Percentiles rank a stretch among this genome's conserved stretches.
These are phyloP conservation scores for Scytalopus superciliaris DNA, from an alignment of 2,113 vertebrate genomes.

Conservation along the genomic window DNA sequence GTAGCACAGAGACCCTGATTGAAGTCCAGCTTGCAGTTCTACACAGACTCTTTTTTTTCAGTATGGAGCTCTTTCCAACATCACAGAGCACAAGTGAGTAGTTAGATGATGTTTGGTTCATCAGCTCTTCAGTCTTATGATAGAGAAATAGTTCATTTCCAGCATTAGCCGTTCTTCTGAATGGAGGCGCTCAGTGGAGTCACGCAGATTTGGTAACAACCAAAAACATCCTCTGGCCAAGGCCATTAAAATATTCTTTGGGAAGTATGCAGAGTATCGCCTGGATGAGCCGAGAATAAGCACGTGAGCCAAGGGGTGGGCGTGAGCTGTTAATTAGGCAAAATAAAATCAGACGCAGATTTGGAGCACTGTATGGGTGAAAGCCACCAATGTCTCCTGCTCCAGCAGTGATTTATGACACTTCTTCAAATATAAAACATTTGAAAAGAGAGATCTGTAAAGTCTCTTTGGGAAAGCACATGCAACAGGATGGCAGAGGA, in stretches of 20 bases:
- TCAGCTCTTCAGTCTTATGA: not conserved
- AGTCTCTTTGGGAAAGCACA: not conserved
- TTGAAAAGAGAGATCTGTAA: not conserved
- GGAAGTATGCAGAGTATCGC: accelerated
- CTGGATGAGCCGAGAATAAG: not conserved
- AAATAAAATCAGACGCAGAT: not conserved
- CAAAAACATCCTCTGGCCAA: not conserved
- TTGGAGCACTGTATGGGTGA: not conserved
- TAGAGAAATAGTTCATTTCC: not conserved
- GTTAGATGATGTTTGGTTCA: not conserved
- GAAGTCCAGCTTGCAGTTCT: not conserved
- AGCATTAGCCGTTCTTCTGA: not conserved
- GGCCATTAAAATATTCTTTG: not conserved
- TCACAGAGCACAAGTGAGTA: not conserved
- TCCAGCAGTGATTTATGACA: not conserved
- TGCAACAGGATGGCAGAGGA: not conserved
- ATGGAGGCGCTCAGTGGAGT: not conserved
- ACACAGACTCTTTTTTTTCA: not conserved
- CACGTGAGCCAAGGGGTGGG: not conserved
- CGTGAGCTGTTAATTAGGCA: not conserved
- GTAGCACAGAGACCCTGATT: not conserved
- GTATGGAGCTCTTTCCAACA: not conserved
- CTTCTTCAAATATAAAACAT: not conserved
- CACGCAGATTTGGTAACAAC: not conserved
- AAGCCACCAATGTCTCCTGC: not conserved